Evolutionary conservation across 2,888 invertebrate species (phyloP).

Genomic region (Campoplex capitator): DNA sequence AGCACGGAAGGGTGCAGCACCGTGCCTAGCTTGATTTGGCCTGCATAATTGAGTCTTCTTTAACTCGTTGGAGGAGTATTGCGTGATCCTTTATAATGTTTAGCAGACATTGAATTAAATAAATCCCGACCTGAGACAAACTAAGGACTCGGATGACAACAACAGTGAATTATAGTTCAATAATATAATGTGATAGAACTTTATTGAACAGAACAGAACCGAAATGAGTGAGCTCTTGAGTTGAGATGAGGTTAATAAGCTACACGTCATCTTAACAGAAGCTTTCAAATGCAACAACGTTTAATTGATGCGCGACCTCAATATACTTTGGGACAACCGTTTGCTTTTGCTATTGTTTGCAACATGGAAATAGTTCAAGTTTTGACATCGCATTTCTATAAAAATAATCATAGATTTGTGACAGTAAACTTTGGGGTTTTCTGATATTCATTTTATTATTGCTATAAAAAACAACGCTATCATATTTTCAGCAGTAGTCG

Average conservation of each 20-base stretch:
- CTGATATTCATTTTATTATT: not conserved
- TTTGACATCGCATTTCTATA: not conserved
- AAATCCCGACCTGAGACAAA: not conserved
- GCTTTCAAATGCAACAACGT: not conserved
- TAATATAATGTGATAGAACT: conserved; percentile 6
- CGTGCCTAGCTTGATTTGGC: not conserved
- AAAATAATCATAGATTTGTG: not conserved
- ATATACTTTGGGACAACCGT: not conserved
- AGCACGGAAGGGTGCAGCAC: not conserved
- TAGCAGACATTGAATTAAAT: not conserved
- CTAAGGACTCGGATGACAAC: not conserved
- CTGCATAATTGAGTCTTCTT: conserved; percentile 10
- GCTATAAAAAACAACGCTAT: not conserved
- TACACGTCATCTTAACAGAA: not conserved
- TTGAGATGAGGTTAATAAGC: not conserved
- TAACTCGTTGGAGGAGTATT: not conserved
- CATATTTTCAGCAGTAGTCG: conserved; percentile 26
- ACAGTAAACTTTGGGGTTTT: not conserved
- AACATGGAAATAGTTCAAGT: no score
- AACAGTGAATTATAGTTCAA: conserved; percentile 13
- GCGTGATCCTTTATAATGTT: conserved; percentile 2
- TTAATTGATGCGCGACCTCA: not conserved
- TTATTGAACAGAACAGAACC: not conserved
- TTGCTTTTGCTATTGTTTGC: not conserved
- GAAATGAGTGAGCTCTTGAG: not conserved